phyloP scores from a whole-genome alignment of 2,113 vertebrate genomes.

The Alligator sinensis region DNA sequence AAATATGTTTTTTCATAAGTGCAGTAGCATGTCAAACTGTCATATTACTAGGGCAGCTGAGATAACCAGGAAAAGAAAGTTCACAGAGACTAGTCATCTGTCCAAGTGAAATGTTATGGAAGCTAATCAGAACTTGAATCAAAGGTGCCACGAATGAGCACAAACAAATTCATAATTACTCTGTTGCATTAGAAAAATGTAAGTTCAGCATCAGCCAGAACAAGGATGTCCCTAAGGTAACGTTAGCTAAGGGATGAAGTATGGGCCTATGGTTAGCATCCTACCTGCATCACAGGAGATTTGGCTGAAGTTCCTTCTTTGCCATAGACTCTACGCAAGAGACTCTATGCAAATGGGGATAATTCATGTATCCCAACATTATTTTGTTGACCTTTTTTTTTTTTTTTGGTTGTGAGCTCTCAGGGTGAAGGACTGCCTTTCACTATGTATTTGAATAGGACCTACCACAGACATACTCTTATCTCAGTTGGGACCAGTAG shows the following conservation, averaged over 20 bases:
- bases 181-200: background rate
- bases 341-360: background rate
- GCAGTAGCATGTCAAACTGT: background rate
- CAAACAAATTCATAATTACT: background rate
- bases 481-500: background rate
- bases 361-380: background rate
- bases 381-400: background rate
- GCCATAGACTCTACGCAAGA: background rate
- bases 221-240: background rate
- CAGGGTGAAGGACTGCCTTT: background rate
- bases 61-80: background rate
- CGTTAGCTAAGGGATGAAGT: background rate
- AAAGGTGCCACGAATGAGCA: background rate
- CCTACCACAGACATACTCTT: background rate
- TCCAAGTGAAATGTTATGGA: background rate
- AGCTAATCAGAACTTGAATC: background rate
- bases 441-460: background rate
- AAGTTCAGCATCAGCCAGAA: background rate
- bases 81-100: background rate
- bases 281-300: background rate
- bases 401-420: background rate
- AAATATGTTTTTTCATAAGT: background rate
- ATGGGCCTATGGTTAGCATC: background rate
- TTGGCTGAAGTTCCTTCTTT: background rate
- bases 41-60: background rate